Percentiles rank a stretch among this genome's conserved stretches.
These are phyloP conservation scores for Margaritifera margaritifera DNA, from an alignment of 2,888 invertebrate species.

Conservation along the genomic window DNA sequence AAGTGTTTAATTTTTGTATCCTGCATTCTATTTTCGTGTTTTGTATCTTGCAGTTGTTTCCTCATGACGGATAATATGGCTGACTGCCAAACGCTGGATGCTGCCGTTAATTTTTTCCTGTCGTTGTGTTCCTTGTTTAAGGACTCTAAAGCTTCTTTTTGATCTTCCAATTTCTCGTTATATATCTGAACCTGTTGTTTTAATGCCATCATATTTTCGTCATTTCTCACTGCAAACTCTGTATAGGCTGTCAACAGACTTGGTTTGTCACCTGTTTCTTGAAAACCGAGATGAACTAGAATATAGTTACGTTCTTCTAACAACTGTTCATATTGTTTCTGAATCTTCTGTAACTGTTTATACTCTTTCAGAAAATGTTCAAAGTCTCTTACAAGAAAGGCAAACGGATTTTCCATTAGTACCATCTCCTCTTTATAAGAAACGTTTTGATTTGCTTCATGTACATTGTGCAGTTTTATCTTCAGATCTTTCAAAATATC, in stretches of 20 bases:
- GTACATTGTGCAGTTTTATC: slow-evolving; percentile 23
- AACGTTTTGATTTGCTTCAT: slow-evolving; percentile 27
- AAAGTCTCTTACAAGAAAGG: slow-evolving; percentile 49
- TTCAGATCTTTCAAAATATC: slow-evolving; percentile 23
- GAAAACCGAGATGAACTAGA: slow-evolving; percentile 50
- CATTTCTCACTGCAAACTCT: slow-evolving; percentile 49
- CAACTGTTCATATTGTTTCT: slow-evolving; percentile 50
- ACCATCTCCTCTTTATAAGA: slow-evolving; percentile 41
- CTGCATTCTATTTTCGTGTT: slow-evolving; percentile 47
- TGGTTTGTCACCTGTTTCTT: slow-evolving; percentile 25
- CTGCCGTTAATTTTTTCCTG: slow-evolving; percentile 33
- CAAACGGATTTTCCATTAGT: slow-evolving; percentile 40
- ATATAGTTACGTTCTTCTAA: slow-evolving; percentile 55
- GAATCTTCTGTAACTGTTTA: slow-evolving; percentile 38
- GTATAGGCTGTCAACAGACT: slow-evolving; percentile 50
- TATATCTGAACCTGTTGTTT: slow-evolving; percentile 41
- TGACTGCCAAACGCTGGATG: slow-evolving; percentile 52
- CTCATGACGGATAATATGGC: slow-evolving; percentile 59
- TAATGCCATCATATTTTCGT: slow-evolving; percentile 47
- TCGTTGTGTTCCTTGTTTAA: slow-evolving; percentile 29
- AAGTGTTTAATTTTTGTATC: slow-evolving; percentile 45
- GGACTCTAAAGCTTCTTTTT: slow-evolving; percentile 32
- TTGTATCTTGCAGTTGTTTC: slow-evolving; percentile 54
- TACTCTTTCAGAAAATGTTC: slow-evolving; percentile 48
- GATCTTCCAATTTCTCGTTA: slow-evolving; percentile 32